Conservation (phyloP, 2,797 vertebrate genomes). For the Telmatherina bonti region DNA sequence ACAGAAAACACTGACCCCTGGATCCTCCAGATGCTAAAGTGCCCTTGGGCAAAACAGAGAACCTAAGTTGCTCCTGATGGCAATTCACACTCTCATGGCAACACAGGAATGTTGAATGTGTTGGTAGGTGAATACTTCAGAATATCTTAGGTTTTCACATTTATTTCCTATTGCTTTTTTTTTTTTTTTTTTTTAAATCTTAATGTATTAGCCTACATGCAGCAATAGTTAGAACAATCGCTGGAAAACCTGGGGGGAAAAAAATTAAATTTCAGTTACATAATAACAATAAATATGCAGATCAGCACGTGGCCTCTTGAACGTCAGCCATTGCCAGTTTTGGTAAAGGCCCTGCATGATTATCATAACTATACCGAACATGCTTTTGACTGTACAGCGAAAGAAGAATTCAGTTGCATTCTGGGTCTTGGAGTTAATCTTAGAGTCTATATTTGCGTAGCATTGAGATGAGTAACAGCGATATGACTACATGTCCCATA, state of each 20-base stretch:
- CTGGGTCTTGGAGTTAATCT: constrained; percentile 68
- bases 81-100: background rate
- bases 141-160: background rate
- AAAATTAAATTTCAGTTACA: background rate
- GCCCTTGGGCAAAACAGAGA: no score
- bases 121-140: background rate
- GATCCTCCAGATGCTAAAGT: no score
- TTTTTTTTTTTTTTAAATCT: no score
- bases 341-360: constrained; percentile 28
- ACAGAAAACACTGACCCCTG: no score
- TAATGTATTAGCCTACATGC: background rate
- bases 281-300: background rate
- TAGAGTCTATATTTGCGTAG: rapidly evolving
- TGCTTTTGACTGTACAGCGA: constrained; percentile 3
- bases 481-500: constrained; percentile 73
- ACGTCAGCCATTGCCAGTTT: constrained; percentile 7
- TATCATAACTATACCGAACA: constrained; percentile 20
- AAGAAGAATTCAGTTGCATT: constrained; percentile 31
- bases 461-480: rapidly evolving
- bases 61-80: background rate
- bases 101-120: background rate
- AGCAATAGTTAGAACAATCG: background rate
- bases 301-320: constrained; percentile 33
- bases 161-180: background rate
- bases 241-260: background rate